A percentile compares a stretch with the other conserved stretches of the same genome.
Conservation (phyloP, 2,113 vertebrate species). For the Platysternon megacephalum region DNA sequence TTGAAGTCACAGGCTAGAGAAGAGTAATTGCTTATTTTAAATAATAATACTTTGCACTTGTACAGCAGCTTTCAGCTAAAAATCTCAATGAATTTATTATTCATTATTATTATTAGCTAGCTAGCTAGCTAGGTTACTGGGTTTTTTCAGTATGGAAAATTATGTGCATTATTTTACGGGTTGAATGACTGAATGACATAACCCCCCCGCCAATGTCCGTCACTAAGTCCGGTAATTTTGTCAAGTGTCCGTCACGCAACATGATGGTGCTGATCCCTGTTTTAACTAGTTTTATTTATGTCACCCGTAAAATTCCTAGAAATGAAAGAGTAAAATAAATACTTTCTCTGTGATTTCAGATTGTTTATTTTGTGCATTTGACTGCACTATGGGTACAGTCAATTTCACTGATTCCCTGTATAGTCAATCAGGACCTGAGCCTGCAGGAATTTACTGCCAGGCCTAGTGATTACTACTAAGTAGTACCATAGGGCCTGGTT, state of each 20-base stretch:
- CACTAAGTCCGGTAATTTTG: no score
- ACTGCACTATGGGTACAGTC: background rate
- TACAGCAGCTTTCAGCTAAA: slow-evolving; percentile 3
- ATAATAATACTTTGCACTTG: background rate
- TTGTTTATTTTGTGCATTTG: background rate
- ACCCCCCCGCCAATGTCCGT: no score
- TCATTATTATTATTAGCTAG: no score
- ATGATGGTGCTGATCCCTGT: no score
- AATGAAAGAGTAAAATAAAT: background rate
- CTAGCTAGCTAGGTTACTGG: no score
- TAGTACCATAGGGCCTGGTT: background rate
- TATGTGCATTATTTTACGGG: no score
- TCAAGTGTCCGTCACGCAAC: no score
- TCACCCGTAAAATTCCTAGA: background rate
- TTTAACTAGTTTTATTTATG: background rate
- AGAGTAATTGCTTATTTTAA: background rate
- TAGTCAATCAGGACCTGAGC: background rate
- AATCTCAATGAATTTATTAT: background rate
- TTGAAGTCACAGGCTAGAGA: background rate
- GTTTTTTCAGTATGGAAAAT: no score
- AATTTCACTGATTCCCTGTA: background rate
- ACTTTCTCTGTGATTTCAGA: background rate
- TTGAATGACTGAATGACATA: no score
- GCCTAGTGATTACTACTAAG: no score
- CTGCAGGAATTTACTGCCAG: background rate